Conservation (phyloP, 2,888 invertebrate genomes). For the Acanthosepion lycidas region DNA sequence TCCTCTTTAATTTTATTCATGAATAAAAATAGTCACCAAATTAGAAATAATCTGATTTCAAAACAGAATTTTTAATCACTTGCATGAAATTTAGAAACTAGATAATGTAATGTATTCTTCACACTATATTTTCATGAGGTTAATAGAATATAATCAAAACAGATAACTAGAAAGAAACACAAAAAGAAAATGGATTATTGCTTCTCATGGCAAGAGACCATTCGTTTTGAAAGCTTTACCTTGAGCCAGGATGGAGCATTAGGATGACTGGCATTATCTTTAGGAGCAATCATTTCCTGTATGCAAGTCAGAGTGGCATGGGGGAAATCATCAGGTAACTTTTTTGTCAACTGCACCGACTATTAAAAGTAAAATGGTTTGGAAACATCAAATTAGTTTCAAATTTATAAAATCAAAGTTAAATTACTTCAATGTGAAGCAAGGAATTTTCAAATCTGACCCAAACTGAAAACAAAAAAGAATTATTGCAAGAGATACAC, state of each 20-base stretch:
- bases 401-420: not conserved
- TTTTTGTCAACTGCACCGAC: not conserved
- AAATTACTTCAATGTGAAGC: not conserved
- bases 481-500: too few relatives aligned
- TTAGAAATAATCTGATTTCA: not conserved
- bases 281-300: not conserved
- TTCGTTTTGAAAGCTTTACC: not conserved
- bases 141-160: too few relatives aligned
- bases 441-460: not conserved
- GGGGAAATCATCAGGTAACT: slow-evolving; percentile 35
- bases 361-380: slow-evolving; percentile 4
- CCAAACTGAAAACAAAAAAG: not conserved
- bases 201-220: not conserved
- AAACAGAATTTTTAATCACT: too few relatives aligned
- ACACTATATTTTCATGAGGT: too few relatives aligned
- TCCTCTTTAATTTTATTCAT: not conserved
- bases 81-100: too few relatives aligned
- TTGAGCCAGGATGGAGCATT: slow-evolving; percentile 14
- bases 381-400: not conserved
- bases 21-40: not conserved
- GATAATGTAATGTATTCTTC: too few relatives aligned
- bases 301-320: not conserved
- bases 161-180: too few relatives aligned
- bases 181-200: too few relatives aligned
- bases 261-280: not conserved